phyloP scores from a whole-genome alignment of 2,888 invertebrate genomes.

The Abrostola triplasia region DNA sequence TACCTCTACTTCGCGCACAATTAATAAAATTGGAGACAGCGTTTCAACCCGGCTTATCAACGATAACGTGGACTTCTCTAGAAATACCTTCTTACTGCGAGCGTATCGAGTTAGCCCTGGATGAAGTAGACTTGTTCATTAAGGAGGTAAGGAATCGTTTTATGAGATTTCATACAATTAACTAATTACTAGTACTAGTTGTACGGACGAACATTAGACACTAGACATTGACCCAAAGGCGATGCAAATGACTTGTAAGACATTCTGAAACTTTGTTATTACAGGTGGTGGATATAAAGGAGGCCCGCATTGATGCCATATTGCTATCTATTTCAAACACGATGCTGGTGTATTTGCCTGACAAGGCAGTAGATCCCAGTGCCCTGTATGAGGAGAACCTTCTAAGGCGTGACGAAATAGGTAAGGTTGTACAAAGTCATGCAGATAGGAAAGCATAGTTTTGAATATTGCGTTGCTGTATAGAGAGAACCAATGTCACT shows the following conservation, averaged over 20 bases:
- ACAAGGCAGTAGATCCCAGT: conserved; percentile 88
- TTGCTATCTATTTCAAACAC: conserved; percentile 89
- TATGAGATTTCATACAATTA: too few relatives aligned
- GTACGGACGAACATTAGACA: too few relatives aligned
- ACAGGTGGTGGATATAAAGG: conserved; percentile 92
- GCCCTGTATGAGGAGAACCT: conserved; percentile 90
- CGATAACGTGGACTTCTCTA: conserved; percentile 94
- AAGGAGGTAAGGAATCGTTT: conserved; percentile 84
- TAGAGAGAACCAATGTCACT: too few relatives aligned
- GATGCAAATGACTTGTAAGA: too few relatives aligned
- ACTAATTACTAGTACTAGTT: too few relatives aligned
- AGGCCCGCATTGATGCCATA: conserved; percentile 91
- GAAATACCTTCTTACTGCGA: conserved; percentile 90
- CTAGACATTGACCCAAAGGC: too few relatives aligned
- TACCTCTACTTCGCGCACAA: conserved; percentile 91
- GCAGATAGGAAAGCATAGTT: too few relatives aligned
- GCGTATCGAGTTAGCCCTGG: conserved; percentile 86
- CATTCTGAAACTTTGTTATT: background rate
- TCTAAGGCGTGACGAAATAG: conserved; percentile 84
- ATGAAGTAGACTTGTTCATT: conserved; percentile 90
- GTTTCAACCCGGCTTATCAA: conserved; percentile 92
- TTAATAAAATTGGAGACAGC: conserved; percentile 91
- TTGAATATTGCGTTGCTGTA: too few relatives aligned
- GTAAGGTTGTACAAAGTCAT: conserved; percentile 60
- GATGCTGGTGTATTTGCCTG: conserved; percentile 89